phyloP scores from a whole-genome alignment of 37 sponge, comb jelly and placozoan genomes.

The Lycopodina hypogea region DNA sequence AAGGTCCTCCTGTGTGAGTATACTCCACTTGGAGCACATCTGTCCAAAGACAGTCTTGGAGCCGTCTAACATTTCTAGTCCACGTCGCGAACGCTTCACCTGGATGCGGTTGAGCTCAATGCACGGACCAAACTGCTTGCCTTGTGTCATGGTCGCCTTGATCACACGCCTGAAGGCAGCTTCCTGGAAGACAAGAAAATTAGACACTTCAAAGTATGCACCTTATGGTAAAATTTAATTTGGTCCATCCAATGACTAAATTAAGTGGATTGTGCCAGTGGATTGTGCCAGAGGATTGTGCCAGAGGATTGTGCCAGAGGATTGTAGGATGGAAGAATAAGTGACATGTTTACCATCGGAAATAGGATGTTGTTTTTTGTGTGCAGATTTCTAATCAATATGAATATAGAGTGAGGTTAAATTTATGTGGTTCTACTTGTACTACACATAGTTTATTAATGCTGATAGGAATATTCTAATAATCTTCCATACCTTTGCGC shows the following conservation, averaged over 20 bases:
- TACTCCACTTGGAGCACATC: conserved; percentile 79
- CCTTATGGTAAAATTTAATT: background rate
- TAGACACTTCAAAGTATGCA: background rate
- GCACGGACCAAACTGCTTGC: conserved; percentile 86
- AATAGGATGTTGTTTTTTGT: too few relatives aligned
- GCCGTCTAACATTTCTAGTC: conserved; percentile 73
- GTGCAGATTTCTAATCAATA: too few relatives aligned
- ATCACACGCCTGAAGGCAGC: conserved; percentile 81
- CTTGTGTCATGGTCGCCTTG: conserved; percentile 91
- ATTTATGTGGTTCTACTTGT: too few relatives aligned
- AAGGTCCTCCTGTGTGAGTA: conserved; percentile 62
- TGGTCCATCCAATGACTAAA: background rate
- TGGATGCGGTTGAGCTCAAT: conserved; percentile 91
- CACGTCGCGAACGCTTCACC: conserved; percentile 48
- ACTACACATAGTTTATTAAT: too few relatives aligned
- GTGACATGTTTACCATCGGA: too few relatives aligned
- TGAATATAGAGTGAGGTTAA: too few relatives aligned
- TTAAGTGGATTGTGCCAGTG: too few relatives aligned
- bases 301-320: too few relatives aligned
- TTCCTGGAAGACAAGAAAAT: conserved; percentile 61
- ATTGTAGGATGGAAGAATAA: too few relatives aligned
- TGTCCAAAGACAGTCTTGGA: conserved; percentile 87
- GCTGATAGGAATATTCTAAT: too few relatives aligned
- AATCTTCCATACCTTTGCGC: conserved; percentile 58
- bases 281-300: too few relatives aligned